phyloP scores from a whole-genome alignment of 2,888 invertebrate genomes.

The Pristionchus arcanus region DNA sequence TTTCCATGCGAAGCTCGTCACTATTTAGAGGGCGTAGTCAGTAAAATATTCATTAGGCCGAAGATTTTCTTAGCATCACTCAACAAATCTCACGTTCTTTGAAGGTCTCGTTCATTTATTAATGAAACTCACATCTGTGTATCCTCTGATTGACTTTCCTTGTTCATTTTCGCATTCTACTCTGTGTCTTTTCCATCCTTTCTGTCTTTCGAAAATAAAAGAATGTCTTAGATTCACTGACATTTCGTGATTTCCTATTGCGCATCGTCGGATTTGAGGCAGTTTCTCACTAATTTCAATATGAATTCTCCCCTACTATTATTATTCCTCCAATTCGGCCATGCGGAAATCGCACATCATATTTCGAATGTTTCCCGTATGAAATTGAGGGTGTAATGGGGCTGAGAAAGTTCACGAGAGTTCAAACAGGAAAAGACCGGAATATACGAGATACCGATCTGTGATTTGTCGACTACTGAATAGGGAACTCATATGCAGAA shows the following conservation, averaged over 20 bases:
- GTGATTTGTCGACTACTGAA: neutral
- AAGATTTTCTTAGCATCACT: conserved; percentile 1
- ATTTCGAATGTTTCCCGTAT: neutral
- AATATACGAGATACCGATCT: neutral
- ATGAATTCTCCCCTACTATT: neutral
- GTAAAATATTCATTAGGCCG: neutral
- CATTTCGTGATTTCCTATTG: conserved; percentile 2
- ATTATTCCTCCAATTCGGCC: neutral
- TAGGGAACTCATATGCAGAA: neutral
- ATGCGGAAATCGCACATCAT: neutral
- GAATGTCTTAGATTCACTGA: neutral
- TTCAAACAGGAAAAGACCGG: conserved; percentile 5
- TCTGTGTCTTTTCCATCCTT: neutral
- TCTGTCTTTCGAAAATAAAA: neutral
- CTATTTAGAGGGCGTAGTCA: neutral
- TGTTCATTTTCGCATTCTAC: neutral
- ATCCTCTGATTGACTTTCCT: neutral
- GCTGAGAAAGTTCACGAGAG: conserved; percentile 8
- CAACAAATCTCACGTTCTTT: neutral
- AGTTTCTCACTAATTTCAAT: neutral
- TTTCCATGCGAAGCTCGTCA: neutral
- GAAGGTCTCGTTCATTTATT: neutral
- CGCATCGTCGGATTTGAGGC: neutral
- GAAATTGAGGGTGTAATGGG: conserved; percentile 43
- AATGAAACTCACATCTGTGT: neutral